These are phyloP conservation scores for Platyrinchus mystaceus DNA, from an alignment of 2,797 vertebrate genomes.

Conservation along the genomic window DNA sequence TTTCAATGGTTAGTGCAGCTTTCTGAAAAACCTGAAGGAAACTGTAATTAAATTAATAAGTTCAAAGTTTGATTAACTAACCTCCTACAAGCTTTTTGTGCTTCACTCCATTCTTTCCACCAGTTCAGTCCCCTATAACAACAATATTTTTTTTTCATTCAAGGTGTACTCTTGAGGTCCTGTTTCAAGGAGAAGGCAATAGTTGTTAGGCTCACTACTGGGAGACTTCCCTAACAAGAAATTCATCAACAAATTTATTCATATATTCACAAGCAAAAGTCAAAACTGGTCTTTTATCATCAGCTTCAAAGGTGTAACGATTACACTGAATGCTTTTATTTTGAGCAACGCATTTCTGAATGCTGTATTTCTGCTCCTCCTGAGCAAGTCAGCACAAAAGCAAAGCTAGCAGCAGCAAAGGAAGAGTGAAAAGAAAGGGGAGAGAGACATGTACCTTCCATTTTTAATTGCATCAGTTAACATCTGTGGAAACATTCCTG, in stretches of 20 bases:
- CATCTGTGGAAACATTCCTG: neutral
- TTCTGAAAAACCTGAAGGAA: neutral
- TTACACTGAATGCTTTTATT: neutral
- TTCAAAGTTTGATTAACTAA: neutral
- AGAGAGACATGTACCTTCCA: neutral
- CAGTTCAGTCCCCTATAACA: neutral
- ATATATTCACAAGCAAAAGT: neutral
- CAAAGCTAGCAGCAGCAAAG: constrained; percentile 5
- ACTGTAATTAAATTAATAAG: neutral
- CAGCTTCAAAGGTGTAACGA: neutral
- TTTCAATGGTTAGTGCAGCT: neutral
- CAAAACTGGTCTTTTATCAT: neutral
- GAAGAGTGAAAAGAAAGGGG: neutral
- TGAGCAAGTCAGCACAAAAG: neutral
- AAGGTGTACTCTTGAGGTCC: neutral
- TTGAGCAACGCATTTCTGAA: neutral
- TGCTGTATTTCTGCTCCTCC: neutral
- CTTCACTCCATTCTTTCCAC: neutral
- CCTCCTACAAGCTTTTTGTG: neutral
- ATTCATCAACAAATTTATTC: neutral
- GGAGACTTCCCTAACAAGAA: neutral
- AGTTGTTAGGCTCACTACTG: neutral
- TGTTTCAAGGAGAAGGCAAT: neutral
- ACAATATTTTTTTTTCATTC: neutral
- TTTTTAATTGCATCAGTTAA: neutral